Conservation (phyloP, 1,140 invertebrate genomes). For the Drosophila repleta region DNA sequence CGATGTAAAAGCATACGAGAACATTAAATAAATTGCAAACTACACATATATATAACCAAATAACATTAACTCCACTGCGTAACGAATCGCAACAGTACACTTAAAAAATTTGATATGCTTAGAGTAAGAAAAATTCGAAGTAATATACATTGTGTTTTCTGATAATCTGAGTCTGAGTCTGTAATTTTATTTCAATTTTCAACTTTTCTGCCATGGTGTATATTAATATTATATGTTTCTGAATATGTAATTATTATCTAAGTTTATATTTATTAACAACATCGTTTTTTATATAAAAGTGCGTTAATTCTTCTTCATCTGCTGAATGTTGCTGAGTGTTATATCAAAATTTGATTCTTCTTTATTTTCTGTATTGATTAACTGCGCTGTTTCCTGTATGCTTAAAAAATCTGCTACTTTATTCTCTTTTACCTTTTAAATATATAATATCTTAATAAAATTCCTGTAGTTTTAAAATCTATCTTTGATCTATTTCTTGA, state of each 20-base stretch:
- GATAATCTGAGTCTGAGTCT: no score
- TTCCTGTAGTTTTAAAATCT: neutral
- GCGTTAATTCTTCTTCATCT: neutral
- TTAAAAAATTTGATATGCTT: no score
- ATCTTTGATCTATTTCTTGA: neutral
- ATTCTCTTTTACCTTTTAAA: no score
- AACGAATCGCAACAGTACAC: no score
- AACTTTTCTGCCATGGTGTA: no score
- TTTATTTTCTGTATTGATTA: neutral
- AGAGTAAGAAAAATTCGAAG: no score
- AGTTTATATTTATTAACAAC: conserved; percentile 3
- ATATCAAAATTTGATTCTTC: no score
- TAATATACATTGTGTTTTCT: neutral
- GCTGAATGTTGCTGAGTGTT: neutral
- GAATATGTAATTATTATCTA: conserved; percentile 2
- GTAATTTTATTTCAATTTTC: no score
- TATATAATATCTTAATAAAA: neutral
- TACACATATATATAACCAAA: neutral
- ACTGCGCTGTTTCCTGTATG: neutral
- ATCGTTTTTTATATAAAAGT: conserved; percentile 9
- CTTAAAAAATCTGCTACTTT: conserved; percentile 7
- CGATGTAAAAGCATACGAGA: no score
- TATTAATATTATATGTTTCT: no score
- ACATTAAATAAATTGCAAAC: no score
- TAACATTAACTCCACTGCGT: neutral